Conservation (phyloP, 2,113 vertebrate genomes). For the Pomatostomus ruficeps region DNA sequence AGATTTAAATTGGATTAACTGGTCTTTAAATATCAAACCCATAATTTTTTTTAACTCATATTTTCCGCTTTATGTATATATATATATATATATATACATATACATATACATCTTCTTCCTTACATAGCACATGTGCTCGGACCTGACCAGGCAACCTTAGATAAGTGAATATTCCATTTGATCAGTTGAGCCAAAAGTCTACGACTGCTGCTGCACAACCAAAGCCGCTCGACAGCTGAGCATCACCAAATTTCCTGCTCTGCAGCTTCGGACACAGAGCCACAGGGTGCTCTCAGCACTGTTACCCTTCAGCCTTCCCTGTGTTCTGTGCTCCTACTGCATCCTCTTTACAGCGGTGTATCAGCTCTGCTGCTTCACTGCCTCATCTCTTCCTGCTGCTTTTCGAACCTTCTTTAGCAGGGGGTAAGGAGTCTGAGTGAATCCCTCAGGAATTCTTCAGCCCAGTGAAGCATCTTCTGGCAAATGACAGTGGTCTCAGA, state of each 20-base stretch:
- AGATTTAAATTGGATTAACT: neutral
- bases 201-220: rapidly evolving
- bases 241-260: neutral
- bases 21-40: neutral
- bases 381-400: neutral
- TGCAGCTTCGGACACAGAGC: neutral
- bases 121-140: neutral
- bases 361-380: neutral
- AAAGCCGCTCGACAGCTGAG: neutral
- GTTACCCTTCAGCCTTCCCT: neutral
- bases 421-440: neutral
- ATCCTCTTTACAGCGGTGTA: neutral
- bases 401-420: neutral
- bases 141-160: neutral
- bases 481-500: neutral
- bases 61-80: neutral
- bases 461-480: neutral
- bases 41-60: neutral
- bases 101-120: neutral
- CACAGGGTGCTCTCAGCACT: neutral
- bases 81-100: neutral
- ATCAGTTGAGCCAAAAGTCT: neutral
- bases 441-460: neutral
- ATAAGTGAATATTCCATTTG: neutral
- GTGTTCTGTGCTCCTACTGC: neutral